Base-by-base conservation (phyloP, 2,888 invertebrate species). In the Orthonevra nobilis region DNA sequence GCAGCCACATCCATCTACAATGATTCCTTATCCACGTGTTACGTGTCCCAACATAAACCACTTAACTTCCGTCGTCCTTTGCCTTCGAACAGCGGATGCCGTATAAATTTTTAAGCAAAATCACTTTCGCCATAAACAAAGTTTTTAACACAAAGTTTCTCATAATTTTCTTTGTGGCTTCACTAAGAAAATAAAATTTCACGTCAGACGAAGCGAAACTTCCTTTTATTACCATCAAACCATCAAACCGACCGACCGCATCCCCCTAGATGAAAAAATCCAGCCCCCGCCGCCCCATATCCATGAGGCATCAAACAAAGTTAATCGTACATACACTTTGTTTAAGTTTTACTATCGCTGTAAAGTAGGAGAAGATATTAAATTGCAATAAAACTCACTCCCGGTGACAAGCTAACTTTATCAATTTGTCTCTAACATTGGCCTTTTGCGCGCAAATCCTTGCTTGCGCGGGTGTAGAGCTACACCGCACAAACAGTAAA, bases 361-460 rank as follows among this genome's bases (percentile, higher is more conserved):
- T 66, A 38, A 30, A 50, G 36, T 30, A 30, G 6, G 7, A 14
- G 36, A 23, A 60, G 30, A 66, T 50, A 69, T 60, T 69, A 69
- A 69, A 50, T 50, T 42, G 50, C 9, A 58, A 60, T 60, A 42
- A 60, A 69, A 34, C 36, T 40, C 52, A 1, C 38, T 7, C 10
- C n/a, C 14, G 32, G 48, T 32, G 34, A 64, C 40, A 52, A 32
- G 23, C 42, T 28, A 77, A 77, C 70, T 64, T 64, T 70, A 72
- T 72, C 72, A 77, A 72, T 77, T 77, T 77, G 77, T 64, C 46
- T 58, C 3, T 4, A 50, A 66, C 64, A 58, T 52, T 60, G 77
- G 63, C 34, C 54, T 23, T 50, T 52, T n/a, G n/a, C n/a, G n/a
- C n/a, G n/a, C n/a, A n/a, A n/a, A n/a, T n/a, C n/a, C n/a, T n/a